Conservation (phyloP, 2,797 vertebrate genomes). For the Characodon lateralis region DNA sequence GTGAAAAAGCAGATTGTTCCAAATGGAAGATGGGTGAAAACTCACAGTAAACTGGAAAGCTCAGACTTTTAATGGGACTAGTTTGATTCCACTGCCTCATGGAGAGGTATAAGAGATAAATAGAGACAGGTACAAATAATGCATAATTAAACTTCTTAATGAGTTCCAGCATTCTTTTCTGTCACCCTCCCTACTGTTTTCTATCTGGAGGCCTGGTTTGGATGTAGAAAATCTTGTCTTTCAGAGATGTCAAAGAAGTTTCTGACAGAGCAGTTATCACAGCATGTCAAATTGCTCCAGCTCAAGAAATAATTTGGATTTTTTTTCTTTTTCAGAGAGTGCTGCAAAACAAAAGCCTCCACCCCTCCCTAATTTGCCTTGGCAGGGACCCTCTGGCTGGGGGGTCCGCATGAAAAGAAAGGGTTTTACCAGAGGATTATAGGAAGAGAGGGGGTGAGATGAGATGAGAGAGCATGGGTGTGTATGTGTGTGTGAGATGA, state of each 20-base stretch:
- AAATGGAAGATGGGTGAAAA: slow-evolving; percentile 45
- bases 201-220: slow-evolving; percentile 84
- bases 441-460: slow-evolving; percentile 73
- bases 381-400: slow-evolving; percentile 84
- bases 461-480: slow-evolving; percentile 41
- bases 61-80: slow-evolving; percentile 64
- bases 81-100: slow-evolving; percentile 82
- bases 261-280: slow-evolving; percentile 99
- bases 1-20: slow-evolving; percentile 63
- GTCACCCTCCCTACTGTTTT: slow-evolving; percentile 81
- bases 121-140: slow-evolving; percentile 77
- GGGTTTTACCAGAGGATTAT: slow-evolving; percentile 81
- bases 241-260: slow-evolving; percentile 92
- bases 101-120: slow-evolving; percentile 67
- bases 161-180: slow-evolving; percentile 90
- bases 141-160: slow-evolving; percentile 98
- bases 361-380: slow-evolving; percentile 84
- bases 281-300: slow-evolving; percentile 99
- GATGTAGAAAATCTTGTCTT: slow-evolving; percentile 94
- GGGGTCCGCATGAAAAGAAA: slow-evolving; percentile 84
- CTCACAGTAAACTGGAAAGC: slow-evolving; percentile 54
- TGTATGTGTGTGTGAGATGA: slow-evolving; percentile 55
- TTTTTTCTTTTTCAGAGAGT: slow-evolving; percentile 78
- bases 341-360: slow-evolving; percentile 92
- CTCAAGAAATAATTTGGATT: slow-evolving; percentile 94